Evolutionary conservation across 2,797 vertebrate genomes (phyloP), one percentile per base, ranked within the genome.

Genomic region (Eleutherodactylus coqui): DNA sequence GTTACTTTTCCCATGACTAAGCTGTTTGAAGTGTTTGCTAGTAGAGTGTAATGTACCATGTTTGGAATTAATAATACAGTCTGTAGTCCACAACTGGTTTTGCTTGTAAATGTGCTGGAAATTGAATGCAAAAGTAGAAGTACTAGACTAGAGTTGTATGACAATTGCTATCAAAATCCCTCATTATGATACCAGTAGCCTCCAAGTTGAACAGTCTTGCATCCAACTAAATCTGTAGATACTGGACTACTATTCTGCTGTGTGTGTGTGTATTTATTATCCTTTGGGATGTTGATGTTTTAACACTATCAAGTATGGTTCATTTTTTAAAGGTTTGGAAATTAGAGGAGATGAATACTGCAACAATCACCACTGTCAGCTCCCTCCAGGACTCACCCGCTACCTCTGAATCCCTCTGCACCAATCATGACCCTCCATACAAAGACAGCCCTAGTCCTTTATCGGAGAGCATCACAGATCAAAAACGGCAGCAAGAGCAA

Each of bases 241-340:
- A 13, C 1, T 4, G 4, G 27, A 62, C 4, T 62, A 62, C 3
- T 29, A 16, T 16, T 29, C 16, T 32, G 29, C 27, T 62, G 11
- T 62, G 4, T 62, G 4, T 5, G 5, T 16, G 4, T 16, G 17
- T 51, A 51, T 51, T 16, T 51, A 51, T 51, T 24, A 55, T 5
- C 21, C 5, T 55, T 55, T 19, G 4, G 62, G 1, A 17, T 67
- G 3, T 69, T 4, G 27, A 8, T 64, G 16, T 41, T 72, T 72
- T 72, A n/a, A 43, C 24, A 45, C 38, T 27, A 73, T 1, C n/a
- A 45, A n/a, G 4, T 73, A 45, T 73, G n/a, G 2, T 19, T 75
- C 13, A 78, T 16, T 13, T 43, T 58, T 64, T 84, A 34, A 77
- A 87, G 86, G 82, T 87, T 34, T 76, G 86, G 82, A 87, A 85